Evolutionary conservation across 1,140 invertebrate genomes (phyloP), one percentile per base, ranked within the genome.

Genomic region (Globodera ellingtonae): DNA sequence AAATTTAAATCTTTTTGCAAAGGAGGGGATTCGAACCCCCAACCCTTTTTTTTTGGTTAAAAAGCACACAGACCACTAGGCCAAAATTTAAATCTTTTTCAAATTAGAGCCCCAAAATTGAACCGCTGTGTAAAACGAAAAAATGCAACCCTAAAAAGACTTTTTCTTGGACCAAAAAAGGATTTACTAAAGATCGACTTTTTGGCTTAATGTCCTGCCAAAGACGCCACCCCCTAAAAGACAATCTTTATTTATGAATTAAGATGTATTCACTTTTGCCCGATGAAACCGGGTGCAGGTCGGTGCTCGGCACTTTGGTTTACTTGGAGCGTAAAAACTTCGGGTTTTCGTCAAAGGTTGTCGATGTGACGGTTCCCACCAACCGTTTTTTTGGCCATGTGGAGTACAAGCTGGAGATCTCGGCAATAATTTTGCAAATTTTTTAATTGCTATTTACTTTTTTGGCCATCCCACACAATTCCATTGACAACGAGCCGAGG

Each of bases 261-360:
- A 46, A 76, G 47, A 77, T 77, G 75, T 77, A 65, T 77, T 70
- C 81, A 21, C 82, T 84, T 15, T 62, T 84, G 56, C 84, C 85
- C 46, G 84, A 85, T 56, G 84, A 85, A 59, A 86, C 46, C 52
- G 71, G 86, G 56, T 85, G 84, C 70, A 78, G 76, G 50, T 77
- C 80, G 15, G 83, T 83, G 9, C 46, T 85, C 8, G 84, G 84
- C 15, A 66, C 56, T 62, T 56, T 85, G 7, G 59, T 86, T 44
- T 85, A 85, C 70, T 47, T 48, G n/a, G 85, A 84, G 7, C 24
- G 84, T 46, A 85, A 85, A 50, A 75, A 70, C n/a, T 84, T 86
- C 46, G 84, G 75, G 2, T 85, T 87, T 79, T 72, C 59, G 35
- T 62, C 85, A 0, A 81, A 83, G 46, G 73, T 86, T 21, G 44